phyloP scores from a whole-genome alignment of 2,888 invertebrate species.

The Cepaea hortensis region DNA sequence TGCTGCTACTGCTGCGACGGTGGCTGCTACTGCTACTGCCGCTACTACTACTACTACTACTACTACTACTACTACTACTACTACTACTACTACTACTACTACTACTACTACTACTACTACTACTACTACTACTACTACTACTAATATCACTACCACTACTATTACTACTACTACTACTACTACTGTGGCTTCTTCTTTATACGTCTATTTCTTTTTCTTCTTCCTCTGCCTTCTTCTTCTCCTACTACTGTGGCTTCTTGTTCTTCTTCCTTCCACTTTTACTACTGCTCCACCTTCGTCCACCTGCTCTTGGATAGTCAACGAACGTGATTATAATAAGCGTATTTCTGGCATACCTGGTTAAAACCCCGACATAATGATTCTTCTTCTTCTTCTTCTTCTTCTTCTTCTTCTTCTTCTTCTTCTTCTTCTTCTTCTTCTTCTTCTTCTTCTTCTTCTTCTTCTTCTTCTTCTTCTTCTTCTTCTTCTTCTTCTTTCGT shows the following conservation, averaged over 20 bases:
- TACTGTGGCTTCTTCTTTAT: no score
- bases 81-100: conserved; percentile 32
- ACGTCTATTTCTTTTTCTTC: no score
- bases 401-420: neutral
- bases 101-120: conserved; percentile 34
- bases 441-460: neutral
- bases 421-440: neutral
- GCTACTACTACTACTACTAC: conserved; percentile 27
- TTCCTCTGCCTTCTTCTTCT: no score
- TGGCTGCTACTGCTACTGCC: neutral
- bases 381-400: neutral
- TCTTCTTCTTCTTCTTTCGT: no score
- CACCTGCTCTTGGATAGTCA: no score
- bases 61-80: conserved; percentile 29
- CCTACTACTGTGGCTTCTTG: no score
- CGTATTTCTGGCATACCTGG: no score
- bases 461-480: neutral
- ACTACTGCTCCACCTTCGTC: no score
- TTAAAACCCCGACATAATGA: no score
- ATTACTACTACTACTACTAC: conserved; percentile 8
- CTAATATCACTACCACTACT: conserved; percentile 25
- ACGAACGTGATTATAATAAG: no score
- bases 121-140: conserved; percentile 34
- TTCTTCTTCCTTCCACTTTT: no score
- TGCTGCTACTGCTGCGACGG: no score